These are phyloP conservation scores for Parotia lawesii DNA, from an alignment of 2,113 vertebrate genomes.

Conservation along the genomic window DNA sequence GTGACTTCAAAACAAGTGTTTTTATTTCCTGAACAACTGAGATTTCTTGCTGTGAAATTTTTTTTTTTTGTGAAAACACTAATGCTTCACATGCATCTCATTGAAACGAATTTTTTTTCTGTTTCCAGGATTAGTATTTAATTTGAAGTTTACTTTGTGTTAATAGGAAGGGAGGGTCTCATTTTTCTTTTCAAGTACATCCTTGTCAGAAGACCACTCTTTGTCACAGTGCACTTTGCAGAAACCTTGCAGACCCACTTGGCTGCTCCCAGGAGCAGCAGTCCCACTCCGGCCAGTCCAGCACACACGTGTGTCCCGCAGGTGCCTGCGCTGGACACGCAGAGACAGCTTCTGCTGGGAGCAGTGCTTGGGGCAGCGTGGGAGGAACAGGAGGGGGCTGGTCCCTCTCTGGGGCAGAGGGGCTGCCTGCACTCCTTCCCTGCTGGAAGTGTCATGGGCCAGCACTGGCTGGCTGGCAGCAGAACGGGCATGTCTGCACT, in stretches of 20 bases:
- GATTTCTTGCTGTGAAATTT: neutral
- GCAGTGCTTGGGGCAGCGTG: accelerated
- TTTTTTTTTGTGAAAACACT: neutral
- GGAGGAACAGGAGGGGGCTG: neutral
- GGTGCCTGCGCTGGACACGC: accelerated
- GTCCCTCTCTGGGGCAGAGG: neutral
- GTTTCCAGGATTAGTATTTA: neutral
- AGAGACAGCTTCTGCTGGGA: neutral
- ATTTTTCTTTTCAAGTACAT: neutral
- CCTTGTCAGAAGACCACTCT: neutral
- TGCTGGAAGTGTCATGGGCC: neutral
- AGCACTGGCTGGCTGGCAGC: neutral
- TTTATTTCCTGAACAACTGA: neutral
- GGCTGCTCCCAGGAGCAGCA: neutral
- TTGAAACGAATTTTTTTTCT: neutral
- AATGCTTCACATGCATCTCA: neutral
- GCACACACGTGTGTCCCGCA: accelerated
- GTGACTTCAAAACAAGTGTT: neutral
- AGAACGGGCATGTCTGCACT: accelerated
- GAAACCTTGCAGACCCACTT: neutral
- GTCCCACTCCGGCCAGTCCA: neutral
- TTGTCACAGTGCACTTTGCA: neutral
- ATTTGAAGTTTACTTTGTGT: neutral
- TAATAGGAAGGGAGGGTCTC: neutral
- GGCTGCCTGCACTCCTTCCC: neutral